Conservation (phyloP, 2,797 vertebrate genomes). For the Eospalax fontanierii region DNA sequence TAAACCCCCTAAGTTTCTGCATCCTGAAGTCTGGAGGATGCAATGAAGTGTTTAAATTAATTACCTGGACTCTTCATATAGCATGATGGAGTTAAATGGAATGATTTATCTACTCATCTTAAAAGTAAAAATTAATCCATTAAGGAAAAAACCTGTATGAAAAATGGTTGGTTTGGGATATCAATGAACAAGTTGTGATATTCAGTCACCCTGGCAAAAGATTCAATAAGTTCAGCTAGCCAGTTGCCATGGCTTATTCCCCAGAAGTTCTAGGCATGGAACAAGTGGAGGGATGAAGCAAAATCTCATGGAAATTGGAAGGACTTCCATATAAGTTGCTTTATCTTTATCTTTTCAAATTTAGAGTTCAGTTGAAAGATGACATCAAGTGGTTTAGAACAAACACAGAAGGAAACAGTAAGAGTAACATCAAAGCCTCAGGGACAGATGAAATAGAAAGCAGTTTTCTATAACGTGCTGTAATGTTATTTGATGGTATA, state of each 20-base stretch:
- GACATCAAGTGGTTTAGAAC: not conserved
- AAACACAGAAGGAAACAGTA: not conserved
- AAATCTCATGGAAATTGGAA: not conserved
- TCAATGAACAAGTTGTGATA: not conserved
- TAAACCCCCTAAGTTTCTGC: not conserved
- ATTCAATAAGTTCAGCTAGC: not conserved
- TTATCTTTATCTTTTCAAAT: not conserved
- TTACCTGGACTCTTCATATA: not conserved
- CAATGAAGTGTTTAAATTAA: not conserved
- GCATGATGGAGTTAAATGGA: not conserved
- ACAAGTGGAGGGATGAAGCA: not conserved
- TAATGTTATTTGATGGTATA: not conserved
- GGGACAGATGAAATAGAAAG: not conserved
- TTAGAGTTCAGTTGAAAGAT: not conserved
- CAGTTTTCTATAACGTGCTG: not conserved
- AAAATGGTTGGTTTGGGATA: too few relatives aligned
- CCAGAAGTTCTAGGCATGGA: not conserved
- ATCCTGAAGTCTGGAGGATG: not conserved
- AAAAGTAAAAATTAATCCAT: not conserved
- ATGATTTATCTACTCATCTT: not conserved
- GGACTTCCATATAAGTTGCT: not conserved
- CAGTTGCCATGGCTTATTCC: not conserved
- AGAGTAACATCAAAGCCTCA: slow-evolving; percentile 2
- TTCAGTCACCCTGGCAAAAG: not conserved
- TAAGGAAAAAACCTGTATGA: not conserved